These are phyloP conservation scores for Brotogeris chrysoptera DNA, from an alignment of 2,797 vertebrate genomes.

Conservation along the genomic window DNA sequence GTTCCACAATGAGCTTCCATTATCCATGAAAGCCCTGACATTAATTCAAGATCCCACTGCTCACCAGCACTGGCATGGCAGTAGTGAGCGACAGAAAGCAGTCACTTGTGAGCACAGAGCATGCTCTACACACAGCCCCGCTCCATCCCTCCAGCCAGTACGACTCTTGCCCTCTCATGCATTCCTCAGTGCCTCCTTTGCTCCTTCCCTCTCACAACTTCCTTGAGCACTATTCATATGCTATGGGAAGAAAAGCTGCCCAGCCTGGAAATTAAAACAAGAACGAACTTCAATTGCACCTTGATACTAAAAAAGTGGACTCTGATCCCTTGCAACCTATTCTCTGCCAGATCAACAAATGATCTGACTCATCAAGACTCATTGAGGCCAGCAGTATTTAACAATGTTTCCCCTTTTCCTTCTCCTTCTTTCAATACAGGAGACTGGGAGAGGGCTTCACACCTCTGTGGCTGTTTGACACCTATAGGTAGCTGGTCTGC, in stretches of 20 bases:
- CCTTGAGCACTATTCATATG: background rate
- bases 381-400: background rate
- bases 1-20: background rate
- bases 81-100: background rate
- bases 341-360: background rate
- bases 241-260: background rate
- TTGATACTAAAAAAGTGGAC: background rate
- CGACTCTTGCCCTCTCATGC: background rate
- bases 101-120: background rate
- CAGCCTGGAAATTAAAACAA: background rate
- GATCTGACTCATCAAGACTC: background rate
- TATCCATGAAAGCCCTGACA: background rate
- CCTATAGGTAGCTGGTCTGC: background rate
- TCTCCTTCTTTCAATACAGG: background rate
- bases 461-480: background rate
- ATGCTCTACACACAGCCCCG: background rate
- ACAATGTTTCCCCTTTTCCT: background rate
- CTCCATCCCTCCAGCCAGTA: background rate
- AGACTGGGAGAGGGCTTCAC: background rate
- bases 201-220: background rate
- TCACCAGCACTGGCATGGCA: background rate
- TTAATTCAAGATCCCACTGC: background rate
- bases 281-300: background rate
- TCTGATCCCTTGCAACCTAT: background rate
- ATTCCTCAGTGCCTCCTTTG: background rate